Conservation (phyloP, 2,113 vertebrate species). For the Embiotoca jacksoni region DNA sequence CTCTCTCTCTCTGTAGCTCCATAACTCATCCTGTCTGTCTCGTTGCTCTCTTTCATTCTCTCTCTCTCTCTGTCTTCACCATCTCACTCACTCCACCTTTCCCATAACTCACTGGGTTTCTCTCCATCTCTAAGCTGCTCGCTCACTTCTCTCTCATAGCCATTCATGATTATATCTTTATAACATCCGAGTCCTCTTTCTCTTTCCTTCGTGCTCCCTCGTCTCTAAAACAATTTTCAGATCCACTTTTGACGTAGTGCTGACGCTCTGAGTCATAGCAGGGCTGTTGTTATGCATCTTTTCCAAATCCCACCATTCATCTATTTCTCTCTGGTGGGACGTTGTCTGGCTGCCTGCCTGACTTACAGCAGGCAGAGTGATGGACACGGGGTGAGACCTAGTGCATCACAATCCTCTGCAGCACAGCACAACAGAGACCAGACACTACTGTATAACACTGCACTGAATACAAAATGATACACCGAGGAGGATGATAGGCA, state of each 20-base stretch:
- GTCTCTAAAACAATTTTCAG: constrained; percentile 35
- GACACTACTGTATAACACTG: constrained; percentile 44
- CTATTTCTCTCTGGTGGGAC: constrained; percentile 51
- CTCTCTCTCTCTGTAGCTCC: constrained; percentile 51
- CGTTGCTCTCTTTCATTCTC: constrained; percentile 22
- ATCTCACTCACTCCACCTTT: constrained; percentile 48
- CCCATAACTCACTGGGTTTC: constrained; percentile 64
- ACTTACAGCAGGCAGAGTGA: constrained; percentile 62
- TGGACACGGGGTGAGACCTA: constrained; percentile 63
- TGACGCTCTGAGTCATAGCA: constrained; percentile 42
- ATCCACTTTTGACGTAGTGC: constrained; percentile 27
- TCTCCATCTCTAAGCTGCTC: constrained; percentile 50
- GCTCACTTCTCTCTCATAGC: constrained; percentile 47
- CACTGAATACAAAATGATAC: constrained; percentile 49
- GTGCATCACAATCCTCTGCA: constrained; percentile 56
- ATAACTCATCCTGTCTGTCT: constrained; percentile 72
- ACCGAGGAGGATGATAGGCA: constrained; percentile 57
- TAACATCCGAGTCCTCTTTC: constrained; percentile 26
- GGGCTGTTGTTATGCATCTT: constrained; percentile 32
- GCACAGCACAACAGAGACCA: constrained; percentile 58
- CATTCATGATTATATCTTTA: constrained; percentile 50
- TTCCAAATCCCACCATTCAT: constrained; percentile 61
- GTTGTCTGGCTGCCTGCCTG: constrained; percentile 70
- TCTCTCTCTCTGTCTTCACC: constrained; percentile 25
- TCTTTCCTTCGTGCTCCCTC: neutral